Conservation (phyloP, 2,888 invertebrate genomes). For the Heliothis peltigera region DNA sequence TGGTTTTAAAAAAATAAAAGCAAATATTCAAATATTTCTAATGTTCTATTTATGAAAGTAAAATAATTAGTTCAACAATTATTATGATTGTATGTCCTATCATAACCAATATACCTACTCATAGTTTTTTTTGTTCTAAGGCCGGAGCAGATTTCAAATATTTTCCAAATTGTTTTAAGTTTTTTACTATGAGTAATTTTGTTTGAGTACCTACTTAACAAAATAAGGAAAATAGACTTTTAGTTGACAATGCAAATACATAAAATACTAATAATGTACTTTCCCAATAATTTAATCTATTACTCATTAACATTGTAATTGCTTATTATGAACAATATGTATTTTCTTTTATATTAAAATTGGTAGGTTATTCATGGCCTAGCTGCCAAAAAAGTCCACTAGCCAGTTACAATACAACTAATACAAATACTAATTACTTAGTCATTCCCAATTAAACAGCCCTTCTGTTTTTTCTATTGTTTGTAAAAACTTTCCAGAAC, state of each 20-base stretch:
- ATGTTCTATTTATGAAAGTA: too few species aligned
- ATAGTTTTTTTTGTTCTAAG: too few species aligned
- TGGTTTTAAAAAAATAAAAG: constrained; percentile 13
- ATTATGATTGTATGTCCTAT: neutral
- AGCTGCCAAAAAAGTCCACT: neutral
- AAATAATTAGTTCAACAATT: neutral
- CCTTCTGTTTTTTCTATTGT: neutral
- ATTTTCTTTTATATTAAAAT: neutral
- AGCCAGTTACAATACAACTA: neutral
- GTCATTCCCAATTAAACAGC: constrained; percentile 6
- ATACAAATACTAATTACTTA: neutral
- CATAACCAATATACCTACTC: too few species aligned
- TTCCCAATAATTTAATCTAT: too few species aligned
- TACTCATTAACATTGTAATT: too few species aligned
- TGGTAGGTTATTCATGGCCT: neutral
- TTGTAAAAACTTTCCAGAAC: constrained; percentile 19
- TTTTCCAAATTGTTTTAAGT: too few species aligned
- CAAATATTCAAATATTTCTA: neutral
- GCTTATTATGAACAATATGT: neutral
- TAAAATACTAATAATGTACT: neutral
- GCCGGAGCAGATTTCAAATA: too few species aligned
- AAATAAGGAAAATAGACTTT: too few species aligned
- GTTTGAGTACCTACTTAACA: neutral
- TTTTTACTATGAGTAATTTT: neutral
- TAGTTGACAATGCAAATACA: neutral